phyloP scores from a whole-genome alignment of 2,888 invertebrate species.

The Halocaridina rubra region DNA sequence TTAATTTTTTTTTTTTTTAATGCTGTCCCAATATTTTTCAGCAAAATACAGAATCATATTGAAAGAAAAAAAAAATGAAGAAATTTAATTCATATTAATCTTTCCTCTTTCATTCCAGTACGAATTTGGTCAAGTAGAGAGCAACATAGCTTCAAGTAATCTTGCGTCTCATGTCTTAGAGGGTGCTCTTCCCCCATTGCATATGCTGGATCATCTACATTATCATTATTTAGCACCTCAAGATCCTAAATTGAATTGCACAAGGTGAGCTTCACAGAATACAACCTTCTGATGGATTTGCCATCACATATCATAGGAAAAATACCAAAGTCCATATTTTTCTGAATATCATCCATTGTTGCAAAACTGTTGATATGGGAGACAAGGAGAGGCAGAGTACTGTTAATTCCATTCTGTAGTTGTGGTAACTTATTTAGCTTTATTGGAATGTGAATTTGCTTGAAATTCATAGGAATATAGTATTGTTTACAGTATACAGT shows the following conservation, averaged over 20 bases:
- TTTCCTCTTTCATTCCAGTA: slow-evolving; percentile 4
- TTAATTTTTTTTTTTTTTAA: no score
- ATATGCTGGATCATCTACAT: slow-evolving; percentile 36
- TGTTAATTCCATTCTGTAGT: neutral
- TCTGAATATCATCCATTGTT: neutral
- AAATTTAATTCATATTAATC: no score
- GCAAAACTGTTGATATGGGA: neutral
- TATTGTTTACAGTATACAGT: no score
- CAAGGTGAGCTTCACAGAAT: slow-evolving; percentile 44
- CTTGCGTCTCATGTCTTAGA: slow-evolving; percentile 31
- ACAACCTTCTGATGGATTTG: no score
- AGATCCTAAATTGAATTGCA: slow-evolving; percentile 40
- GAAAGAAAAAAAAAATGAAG: no score
- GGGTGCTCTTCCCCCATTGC: slow-evolving; percentile 45
- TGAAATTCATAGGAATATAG: no score
- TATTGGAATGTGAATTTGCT: neutral
- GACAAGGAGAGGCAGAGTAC: neutral
- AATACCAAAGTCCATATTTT: neutral
- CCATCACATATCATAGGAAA: no score
- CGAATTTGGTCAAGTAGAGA: slow-evolving; percentile 38
- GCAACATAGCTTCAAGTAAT: neutral
- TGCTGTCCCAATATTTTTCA: no score
- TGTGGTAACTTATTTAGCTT: neutral
- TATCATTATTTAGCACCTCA: slow-evolving; percentile 44
- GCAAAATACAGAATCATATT: no score